Evolutionary conservation across 1,140 invertebrate species (phyloP), one percentile per base, ranked within the genome.

Genomic region (Arion vulgaris): DNA sequence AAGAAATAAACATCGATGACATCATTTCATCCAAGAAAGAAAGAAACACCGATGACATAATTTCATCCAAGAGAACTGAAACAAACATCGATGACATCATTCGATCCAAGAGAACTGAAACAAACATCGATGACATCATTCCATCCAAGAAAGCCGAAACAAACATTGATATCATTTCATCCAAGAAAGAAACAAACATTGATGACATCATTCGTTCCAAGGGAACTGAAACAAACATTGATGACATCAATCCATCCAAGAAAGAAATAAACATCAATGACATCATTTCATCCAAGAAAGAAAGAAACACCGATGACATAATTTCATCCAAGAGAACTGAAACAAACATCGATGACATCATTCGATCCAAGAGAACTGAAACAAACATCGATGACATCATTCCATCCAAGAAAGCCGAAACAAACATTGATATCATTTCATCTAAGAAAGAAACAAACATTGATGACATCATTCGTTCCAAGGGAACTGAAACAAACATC

Each of bases 401-500:
- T n/a, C 23, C 53, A 15, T n/a, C 15, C 23, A 41, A 23, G 28
- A 51, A 32, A 53, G 28, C 39, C 53, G 74, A 76, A 53, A 51
- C 74, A 51, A 32, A 36, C 49, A 36, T 53, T 51, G 74, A 76
- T 76, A 34, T 68, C 34, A 32, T 38, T 26, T 38, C 15, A 5
- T 9, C 77, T 66, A 0, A 19, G 4, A 38, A 26, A 28, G 36
- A 79, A 36, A 77, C 51, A 28, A 66, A 38, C 1, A 39, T 39
- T 39, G 53, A 79, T 39, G n/a, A 41, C 57, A 79, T 66, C 2
- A n/a, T n/a, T n/a, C 23, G 9, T 57, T n/a, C 15, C 57, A 79
- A 38, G 68, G n/a, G 36, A 76, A 76, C 62, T 32, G 62, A 28
- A 45, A 79, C 53, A 62, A 41, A 36, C 28, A 26, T 79, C 38